Base-by-base conservation (phyloP, 64 coral and sea anemone species). In the Actinia tenebrosa region DNA sequence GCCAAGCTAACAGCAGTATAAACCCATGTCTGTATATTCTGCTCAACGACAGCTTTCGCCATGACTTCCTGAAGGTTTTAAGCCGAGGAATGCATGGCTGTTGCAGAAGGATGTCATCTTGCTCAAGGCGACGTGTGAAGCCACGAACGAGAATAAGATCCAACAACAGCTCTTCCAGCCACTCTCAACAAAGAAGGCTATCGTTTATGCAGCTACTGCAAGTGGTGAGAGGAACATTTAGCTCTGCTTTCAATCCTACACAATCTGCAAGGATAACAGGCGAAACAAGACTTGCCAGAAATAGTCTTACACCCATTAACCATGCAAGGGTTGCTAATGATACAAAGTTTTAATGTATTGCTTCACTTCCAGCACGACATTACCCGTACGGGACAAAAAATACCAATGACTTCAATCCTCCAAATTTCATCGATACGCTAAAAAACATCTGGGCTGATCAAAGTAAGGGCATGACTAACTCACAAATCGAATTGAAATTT, bases 1-100 rank as follows among this genome's bases (percentile, higher is more conserved):
- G 83, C 30, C 83, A 85, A 59, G 83, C 83, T 7, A 85, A 85
- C 60, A 85, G 83, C 83, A 85, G 83, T 56, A 85, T 85, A 20
- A 85, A 85, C 53, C 83, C 83, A 9, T 61, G 53, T 64, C 56
- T 85, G 4, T 85, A 85, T 18, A 85, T 85, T 44, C 30, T 85
- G 18, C 83, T 85, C 10, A 85, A 85, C 56, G 83, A 85, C 16
- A 44, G 83, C 5, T 85, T 85, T 44, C 16, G 83, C 14, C 53
- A 85, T 58, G 56, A 85, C 17, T 85, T 85, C 19, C 17, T 42
- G 18, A 85, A 60, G 26, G 83, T 46, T 46, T 53, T 85, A 64
- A 85, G 83, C 56, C 22, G 56, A 85, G 53, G 56, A 44, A 45
- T 56, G 26, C 16, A 59, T 44, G 22, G 50, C 11, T 85, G 50